phyloP scores from a whole-genome alignment of 2,888 invertebrate species.

The Carterocephalus palaemon region DNA sequence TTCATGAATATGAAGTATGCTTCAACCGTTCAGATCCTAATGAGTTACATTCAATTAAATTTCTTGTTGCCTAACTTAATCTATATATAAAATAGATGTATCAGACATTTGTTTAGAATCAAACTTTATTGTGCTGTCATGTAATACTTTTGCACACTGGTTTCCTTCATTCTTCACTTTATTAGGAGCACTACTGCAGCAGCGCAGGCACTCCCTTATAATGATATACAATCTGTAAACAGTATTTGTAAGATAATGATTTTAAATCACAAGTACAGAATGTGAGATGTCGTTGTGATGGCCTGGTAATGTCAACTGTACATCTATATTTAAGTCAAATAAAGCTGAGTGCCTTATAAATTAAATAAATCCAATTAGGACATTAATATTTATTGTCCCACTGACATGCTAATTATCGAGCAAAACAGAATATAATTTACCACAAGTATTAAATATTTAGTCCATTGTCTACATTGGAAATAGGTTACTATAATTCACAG shows the following conservation, averaged over 20 bases:
- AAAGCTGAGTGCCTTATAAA: slow-evolving; percentile 21
- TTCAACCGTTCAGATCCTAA: too few relatives aligned
- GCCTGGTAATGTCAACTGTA: too few relatives aligned
- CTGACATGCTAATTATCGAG: slow-evolving; percentile 17
- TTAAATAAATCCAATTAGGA: slow-evolving; percentile 8
- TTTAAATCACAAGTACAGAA: slow-evolving; percentile 5
- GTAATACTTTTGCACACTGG: too few relatives aligned
- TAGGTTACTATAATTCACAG: slow-evolving; percentile 19
- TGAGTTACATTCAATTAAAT: slow-evolving; percentile 18
- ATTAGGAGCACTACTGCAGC: too few relatives aligned
- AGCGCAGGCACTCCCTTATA: too few relatives aligned
- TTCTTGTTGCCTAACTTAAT: too few relatives aligned
- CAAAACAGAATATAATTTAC: slow-evolving; percentile 15
- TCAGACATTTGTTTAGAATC: too few relatives aligned
- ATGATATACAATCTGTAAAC: too few relatives aligned
- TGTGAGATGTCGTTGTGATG: slow-evolving; percentile 10
- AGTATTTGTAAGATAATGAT: slow-evolving; percentile 18
- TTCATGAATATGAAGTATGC: too few relatives aligned
- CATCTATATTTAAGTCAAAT: slow-evolving; percentile 5
- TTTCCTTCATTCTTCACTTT: too few relatives aligned
- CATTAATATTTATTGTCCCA: slow-evolving; percentile 17
- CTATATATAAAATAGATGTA: too few relatives aligned
- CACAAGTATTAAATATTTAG: slow-evolving; percentile 18
- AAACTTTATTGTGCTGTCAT: too few relatives aligned
- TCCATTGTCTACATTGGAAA: slow-evolving; percentile 3